Base-by-base conservation (phyloP, 2,113 vertebrate genomes). In the Oryzias javanicus region DNA sequence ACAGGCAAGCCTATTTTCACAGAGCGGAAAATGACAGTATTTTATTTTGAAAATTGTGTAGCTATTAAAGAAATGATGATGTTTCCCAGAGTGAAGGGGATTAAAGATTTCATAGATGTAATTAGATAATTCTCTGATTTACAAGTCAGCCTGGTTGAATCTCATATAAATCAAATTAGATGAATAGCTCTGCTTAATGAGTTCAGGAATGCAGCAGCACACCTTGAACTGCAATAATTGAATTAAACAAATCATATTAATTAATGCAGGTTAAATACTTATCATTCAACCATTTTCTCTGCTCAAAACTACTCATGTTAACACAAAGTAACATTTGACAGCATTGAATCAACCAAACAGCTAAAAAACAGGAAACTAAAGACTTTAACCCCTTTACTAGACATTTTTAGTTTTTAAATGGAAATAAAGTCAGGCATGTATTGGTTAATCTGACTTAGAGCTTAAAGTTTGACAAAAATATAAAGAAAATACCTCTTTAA, bases 101-200 rank as follows among this genome's bases (percentile, higher is more conserved):
- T 85, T 67, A 72, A 51, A 61, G 66, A 67, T 78, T 64, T 78
- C 69, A 81, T 63, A 47, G 50, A 74, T 83, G 78, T 67, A 81
- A 83, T 80, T 77, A 75, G 42, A 51, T 18, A 42, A 67, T 71
- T 72, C 53, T 78, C 47, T 50, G 68, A 64, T 64, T 75, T 64
- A 76, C 27, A 60, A 54, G 80, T 59, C n/a, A 49, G 57, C 52
- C 59, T 57, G 48, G 61, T 58, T 62, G 17, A 79, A 67, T 35
- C 49, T 60, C 60, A 74, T 81, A 77, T 42, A 51, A 64, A 64
- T 71, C 25, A 44, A 60, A 79, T 75, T 44, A 70, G 41, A 49
- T 59, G 64, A 78, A 79, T 67, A 66, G 49, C 24, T 40, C 60
- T 47, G 68, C 63, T 78, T 35, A 72, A 83, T 72, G 64, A 70